Conservation (phyloP, 2,113 vertebrate genomes). For the Mormyrus iriodes region DNA sequence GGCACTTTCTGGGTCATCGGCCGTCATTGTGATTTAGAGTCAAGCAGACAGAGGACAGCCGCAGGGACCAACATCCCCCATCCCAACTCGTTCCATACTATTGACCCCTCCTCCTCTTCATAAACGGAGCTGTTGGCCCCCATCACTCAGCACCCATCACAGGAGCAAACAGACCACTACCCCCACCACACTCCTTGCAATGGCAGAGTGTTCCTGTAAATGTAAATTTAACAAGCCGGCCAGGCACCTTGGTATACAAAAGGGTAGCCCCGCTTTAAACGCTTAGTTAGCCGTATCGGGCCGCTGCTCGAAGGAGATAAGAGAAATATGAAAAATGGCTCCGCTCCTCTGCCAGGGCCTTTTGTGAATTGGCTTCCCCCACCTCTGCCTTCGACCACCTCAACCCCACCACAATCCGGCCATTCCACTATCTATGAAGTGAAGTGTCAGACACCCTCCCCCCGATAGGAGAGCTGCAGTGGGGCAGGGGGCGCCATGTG, state of each 20-base stretch:
- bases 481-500: neutral
- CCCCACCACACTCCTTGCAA: neutral
- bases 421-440: neutral
- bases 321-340: conserved; percentile 35
- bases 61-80: neutral
- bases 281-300: conserved; percentile 20
- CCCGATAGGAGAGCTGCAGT: neutral
- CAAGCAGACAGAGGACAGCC: neutral
- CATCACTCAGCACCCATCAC: neutral
- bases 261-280: conserved; percentile 38
- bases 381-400: neutral
- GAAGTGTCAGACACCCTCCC: neutral
- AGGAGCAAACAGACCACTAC: neutral
- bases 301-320: conserved; percentile 41
- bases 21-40: conserved; percentile 23
- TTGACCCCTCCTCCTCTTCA: neutral
- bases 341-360: neutral
- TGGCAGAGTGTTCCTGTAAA: neutral
- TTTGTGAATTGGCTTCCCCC: conserved; percentile 24
- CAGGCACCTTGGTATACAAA: conserved; percentile 18
- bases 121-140: neutral
- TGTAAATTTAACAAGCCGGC: conserved; percentile 8
- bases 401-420: neutral
- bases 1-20: conserved; percentile 16
- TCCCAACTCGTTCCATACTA: neutral